Percentiles rank a stretch among this genome's conserved stretches.
phyloP scores from a whole-genome alignment of 2,888 invertebrate genomes.

The Calliphora vomitoria region DNA sequence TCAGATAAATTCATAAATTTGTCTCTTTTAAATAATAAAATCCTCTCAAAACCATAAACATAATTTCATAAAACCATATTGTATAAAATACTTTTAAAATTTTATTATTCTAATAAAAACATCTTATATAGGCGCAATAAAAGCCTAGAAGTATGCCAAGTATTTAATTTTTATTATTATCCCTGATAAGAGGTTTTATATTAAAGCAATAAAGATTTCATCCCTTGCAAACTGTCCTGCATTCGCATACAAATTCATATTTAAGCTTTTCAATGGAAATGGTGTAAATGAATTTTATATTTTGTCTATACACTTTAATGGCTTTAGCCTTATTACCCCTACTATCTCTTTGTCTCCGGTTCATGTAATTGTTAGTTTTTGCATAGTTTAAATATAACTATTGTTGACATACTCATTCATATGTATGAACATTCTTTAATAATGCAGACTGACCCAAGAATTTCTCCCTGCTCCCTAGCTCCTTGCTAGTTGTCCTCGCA shows the following conservation, averaged over 20 bases:
- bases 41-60: no score
- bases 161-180: no score
- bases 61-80: no score
- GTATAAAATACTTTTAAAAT: no score
- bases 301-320: background rate
- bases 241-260: background rate
- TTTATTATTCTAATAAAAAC: no score
- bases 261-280: slow-evolving; percentile 11
- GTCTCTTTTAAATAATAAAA: no score
- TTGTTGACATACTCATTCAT: background rate
- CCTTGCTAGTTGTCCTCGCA: background rate
- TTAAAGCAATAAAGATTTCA: background rate
- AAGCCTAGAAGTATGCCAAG: no score
- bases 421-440: background rate
- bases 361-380: slow-evolving; percentile 32
- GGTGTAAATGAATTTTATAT: slow-evolving; percentile 42
- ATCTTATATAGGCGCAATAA: no score
- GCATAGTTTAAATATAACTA: slow-evolving; percentile 11
- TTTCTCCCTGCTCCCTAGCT: background rate
- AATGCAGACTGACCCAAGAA: background rate
- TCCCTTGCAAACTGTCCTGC: background rate
- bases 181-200: background rate
- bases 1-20: no score
- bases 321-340: slow-evolving; percentile 9
- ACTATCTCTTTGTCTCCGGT: slow-evolving; percentile 6